phyloP scores from a whole-genome alignment of 2,113 vertebrate genomes.

The Pituophis catenifer region DNA sequence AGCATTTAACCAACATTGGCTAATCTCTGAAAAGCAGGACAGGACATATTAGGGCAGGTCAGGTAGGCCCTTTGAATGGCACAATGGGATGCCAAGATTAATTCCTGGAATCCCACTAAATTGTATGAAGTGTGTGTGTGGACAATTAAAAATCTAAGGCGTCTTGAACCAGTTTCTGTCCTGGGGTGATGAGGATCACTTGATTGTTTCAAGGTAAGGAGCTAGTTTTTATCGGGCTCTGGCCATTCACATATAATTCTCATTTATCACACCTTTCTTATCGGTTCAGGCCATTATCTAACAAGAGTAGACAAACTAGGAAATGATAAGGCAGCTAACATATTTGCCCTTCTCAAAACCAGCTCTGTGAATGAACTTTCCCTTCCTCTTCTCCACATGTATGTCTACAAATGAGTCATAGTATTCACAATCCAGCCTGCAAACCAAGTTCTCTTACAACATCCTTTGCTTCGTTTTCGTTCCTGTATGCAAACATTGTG shows the following conservation, averaged over 20 bases:
- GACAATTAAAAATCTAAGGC: background rate
- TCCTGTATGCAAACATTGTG: conserved; percentile 32
- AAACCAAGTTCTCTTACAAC: conserved; percentile 53
- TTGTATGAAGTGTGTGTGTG: background rate
- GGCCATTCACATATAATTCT: background rate
- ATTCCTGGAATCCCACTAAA: background rate
- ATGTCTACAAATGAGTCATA: conserved; percentile 3
- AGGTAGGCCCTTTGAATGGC: background rate
- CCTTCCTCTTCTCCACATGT: background rate
- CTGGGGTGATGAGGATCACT: background rate
- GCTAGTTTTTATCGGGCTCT: background rate
- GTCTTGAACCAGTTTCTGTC: background rate
- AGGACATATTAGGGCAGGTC: background rate
- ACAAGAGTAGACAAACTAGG: conserved; percentile 13
- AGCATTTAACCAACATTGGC: background rate
- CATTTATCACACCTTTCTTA: conserved; percentile 9
- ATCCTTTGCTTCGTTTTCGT: conserved; percentile 57
- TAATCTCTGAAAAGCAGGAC: background rate
- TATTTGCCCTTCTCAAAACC: conserved; percentile 19
- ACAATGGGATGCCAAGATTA: background rate
- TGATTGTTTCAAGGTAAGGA: conserved; percentile 2
- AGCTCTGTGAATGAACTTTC: conserved; percentile 6
- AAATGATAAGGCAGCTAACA: background rate
- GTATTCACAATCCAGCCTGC: background rate
- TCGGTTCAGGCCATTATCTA: conserved; percentile 7